Evolutionary conservation across 1,140 invertebrate species (phyloP), one percentile per base, ranked within the genome.

Genomic region (Pseudomyrmex dendroicus): DNA sequence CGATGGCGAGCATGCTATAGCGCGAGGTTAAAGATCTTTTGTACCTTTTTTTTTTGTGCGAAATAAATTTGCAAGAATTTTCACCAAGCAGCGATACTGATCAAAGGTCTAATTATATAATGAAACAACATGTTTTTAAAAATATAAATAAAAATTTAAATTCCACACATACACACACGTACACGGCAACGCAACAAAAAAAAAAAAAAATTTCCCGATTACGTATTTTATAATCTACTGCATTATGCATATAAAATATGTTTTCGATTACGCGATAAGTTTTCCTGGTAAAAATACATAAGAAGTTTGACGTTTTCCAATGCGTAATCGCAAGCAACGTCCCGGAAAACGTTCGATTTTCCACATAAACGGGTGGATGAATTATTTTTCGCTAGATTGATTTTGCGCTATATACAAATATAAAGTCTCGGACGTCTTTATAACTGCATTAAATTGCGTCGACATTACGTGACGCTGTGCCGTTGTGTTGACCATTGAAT

Each of bases 1-100:
- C 76, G 76, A 78, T 78, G 61, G 52, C 59, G 35, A 83, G 46
- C 67, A 63, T 48, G 50, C 61, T 44, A n/a, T 13, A 35, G 35
- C 35, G 46, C n/a, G 72, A 89, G 82, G 76, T 82, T 86, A 84
- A 84, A 83, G 84, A 89, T 73, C 88, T 88, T 85, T n/a, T 59
- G 12, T 10, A 13, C 0, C 0, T 25, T 25, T 15, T 15, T 15
- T 15, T 46, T 9, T 70, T 25, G 25, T 44, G 44, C 66, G 20
- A 10, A 15, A 59, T n/a, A 70, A 57, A 35, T 35, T 80, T 59
- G 67, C 13, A 35, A 46, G n/a, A 35, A 48, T n/a, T 22, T 66
- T 52, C 15, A 48, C 10, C 20, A 59, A 10, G 13, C 17, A 1
- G 2, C 57, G 35, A 35, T 35, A 35, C 0, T 7, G 35, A 35